Percentiles rank a stretch among this genome's conserved stretches.
These are phyloP conservation scores for Fragariocoptes setiger DNA, from an alignment of 1,140 invertebrate genomes.

Conservation along the genomic window DNA sequence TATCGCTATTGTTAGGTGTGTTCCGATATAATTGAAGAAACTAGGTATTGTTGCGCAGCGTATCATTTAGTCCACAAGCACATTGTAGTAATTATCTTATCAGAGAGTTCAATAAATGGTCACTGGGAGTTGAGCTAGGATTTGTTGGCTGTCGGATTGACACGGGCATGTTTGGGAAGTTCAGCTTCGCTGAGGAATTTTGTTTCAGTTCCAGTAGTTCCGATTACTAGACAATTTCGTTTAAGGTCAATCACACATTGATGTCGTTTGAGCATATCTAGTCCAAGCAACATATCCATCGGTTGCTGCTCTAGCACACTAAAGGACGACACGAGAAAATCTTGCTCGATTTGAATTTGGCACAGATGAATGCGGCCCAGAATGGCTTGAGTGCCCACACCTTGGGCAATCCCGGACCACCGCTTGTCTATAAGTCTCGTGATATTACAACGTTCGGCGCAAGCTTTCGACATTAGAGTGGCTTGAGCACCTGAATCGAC, in stretches of 20 bases:
- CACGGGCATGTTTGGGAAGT: slow-evolving; percentile 30
- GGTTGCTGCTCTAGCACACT: slow-evolving; percentile 86
- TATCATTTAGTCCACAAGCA: slow-evolving; percentile 4
- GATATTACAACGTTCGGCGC: slow-evolving; percentile 69
- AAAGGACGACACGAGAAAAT: slow-evolving; percentile 78
- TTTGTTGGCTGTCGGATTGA: slow-evolving; percentile 10
- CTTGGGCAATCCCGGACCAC: slow-evolving; percentile 71
- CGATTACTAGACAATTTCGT: slow-evolving; percentile 54
- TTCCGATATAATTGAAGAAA: too few species aligned
- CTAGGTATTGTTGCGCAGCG: too few species aligned
- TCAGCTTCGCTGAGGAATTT: slow-evolving; percentile 57
- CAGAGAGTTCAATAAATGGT: too few species aligned
- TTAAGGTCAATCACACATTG: slow-evolving; percentile 82
- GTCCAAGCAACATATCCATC: slow-evolving; percentile 87
- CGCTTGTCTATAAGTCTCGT: slow-evolving; percentile 72
- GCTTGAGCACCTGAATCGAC: slow-evolving; percentile 82
- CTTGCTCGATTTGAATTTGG: slow-evolving; percentile 73
- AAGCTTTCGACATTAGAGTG: slow-evolving; percentile 68
- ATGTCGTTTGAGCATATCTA: slow-evolving; percentile 89
- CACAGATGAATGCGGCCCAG: slow-evolving; percentile 19
- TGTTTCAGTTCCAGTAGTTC: slow-evolving; percentile 76
- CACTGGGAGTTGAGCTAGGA: slow-evolving; percentile 14
- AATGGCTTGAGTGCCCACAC: slow-evolving; percentile 82
- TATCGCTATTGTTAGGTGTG: too few species aligned
- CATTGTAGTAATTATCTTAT: slow-evolving; percentile 12